phyloP scores from a whole-genome alignment of 1,140 invertebrate species.

The Gerris buenoi region DNA sequence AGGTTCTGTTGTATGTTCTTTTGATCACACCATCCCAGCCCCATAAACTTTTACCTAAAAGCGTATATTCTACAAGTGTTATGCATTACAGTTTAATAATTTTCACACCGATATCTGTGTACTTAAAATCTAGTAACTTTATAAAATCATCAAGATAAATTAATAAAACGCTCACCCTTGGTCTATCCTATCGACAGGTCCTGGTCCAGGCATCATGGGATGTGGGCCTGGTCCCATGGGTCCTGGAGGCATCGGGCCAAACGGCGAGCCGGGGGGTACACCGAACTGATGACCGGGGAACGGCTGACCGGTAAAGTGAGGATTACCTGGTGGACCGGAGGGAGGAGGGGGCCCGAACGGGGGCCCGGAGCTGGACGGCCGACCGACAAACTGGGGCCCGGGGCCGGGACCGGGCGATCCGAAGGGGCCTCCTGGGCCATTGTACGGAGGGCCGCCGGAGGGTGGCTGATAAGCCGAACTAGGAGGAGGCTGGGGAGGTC shows the following conservation, averaged over 20 bases:
- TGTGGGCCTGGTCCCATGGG: slow-evolving; percentile 31
- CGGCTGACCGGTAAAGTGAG: slow-evolving; percentile 47
- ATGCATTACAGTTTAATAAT: not conserved
- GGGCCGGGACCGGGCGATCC: slow-evolving; percentile 44
- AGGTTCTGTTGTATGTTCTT: too few species aligned
- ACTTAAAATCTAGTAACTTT: not conserved
- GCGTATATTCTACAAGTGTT: not conserved
- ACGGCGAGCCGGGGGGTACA: slow-evolving; percentile 51
- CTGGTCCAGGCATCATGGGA: slow-evolving; percentile 38
- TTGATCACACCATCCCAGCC: too few species aligned
- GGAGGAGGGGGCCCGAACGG: slow-evolving; percentile 36
- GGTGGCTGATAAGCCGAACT: slow-evolving; percentile 47
- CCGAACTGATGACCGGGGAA: slow-evolving; percentile 47
- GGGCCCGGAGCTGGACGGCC: slow-evolving; percentile 50
- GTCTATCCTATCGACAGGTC: slow-evolving; percentile 52
- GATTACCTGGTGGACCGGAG: slow-evolving; percentile 36
- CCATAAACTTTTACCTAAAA: too few species aligned
- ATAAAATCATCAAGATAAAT: not conserved
- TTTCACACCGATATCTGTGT: not conserved
- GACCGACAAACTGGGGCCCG: slow-evolving; percentile 42
- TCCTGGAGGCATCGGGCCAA: slow-evolving; percentile 40
- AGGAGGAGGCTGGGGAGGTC: slow-evolving; percentile 40
- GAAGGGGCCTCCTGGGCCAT: slow-evolving; percentile 43
- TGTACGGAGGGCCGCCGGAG: slow-evolving; percentile 43
- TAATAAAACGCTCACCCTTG: slow-evolving; percentile 43